Evolutionary conservation across 2,797 vertebrate species (phyloP), one percentile per base, ranked within the genome.

Genomic region (Pangasius krempfi): DNA sequence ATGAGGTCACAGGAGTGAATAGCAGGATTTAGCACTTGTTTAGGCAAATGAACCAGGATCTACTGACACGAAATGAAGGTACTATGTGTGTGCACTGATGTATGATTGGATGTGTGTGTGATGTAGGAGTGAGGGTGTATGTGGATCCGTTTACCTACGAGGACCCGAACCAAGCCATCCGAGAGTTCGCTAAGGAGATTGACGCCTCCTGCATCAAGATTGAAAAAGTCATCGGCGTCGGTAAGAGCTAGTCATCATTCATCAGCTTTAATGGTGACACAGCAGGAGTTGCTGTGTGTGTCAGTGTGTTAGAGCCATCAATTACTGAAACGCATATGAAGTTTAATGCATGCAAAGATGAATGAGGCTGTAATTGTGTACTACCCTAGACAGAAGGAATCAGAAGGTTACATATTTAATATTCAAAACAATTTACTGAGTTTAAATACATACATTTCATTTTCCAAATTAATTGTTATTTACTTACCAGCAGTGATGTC

Each of bases 201-300:
- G 98, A 99, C 60, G 98, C 98, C 14, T 99, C 98, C 87, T 99
- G 98, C 89, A 99, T 99, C 94, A 99, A 99, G 95, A 99, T 99
- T 18, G 98, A 99, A 95, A 99, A 98, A 96, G 98, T 99, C 85
- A 99, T 99, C 73, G 98, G 98, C 88, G 97, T 99, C 8, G 98
- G 98, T 99, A 94, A 97, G 97, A 44, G 75, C 62, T 47, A 47
- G 22, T 52, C 37, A 27, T 70, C 22, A 0, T 92, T 90, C 91
- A 68, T 86, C 27, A 33, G 44, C 14, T 68, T 84, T 66, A 84
- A 66, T 33, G 16, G 62, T 20, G 40, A 50, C 40, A 30, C 44
- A 13, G 44, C 4, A 40, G 37, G 20, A 40, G 54, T 86, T 13
- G 72, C 60, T 64, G 72, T 62, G 9, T 72, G 44, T 73, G 52